Base-by-base conservation (phyloP, 1,140 invertebrate genomes). In the Pseudomyrmex concolor region DNA sequence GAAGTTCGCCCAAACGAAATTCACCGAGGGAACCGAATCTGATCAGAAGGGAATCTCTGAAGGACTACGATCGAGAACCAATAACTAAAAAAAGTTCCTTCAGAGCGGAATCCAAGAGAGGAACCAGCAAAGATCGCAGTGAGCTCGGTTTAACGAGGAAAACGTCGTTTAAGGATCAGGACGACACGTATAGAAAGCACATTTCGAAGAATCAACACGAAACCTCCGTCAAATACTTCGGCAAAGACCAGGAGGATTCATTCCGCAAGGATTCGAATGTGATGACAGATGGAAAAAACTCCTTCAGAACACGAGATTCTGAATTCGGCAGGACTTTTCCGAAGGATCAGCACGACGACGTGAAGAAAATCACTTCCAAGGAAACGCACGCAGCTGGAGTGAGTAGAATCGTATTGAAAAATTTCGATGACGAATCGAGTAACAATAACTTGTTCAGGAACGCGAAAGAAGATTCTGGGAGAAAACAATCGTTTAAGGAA, bases 1-100 rank as follows among this genome's bases (percentile, higher is more conserved):
- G 48, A 63, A 45, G 34, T 45, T 82, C 78, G 9, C 60, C 73
- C 1, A 34, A 54, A 7, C 48, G 74, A 67, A 55, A 51, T 9
- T 9, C 63, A 12, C 57, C 60, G 48, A 85, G 81, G 0, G 87
- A 88, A 2, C 12, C 50, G 2, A 59, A 45, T 19, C 22, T 88
- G 50, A 63, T 25, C 8, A 90, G 84, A 25, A 91, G 83, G 9
- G 86, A 78, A 7, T 90, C 89, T 12, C 66, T 85, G 0, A 90
- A 87, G 57, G 89, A 90, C 8, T 55, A 84, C 51, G 84, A 88
- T 54, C 83, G 57, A 17, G 88, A 84, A 34, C 76, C 76, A 19
- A 64, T 83, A n/a, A 51, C 73, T 3, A 85, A 89, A 25, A 90
- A 90, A 45, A 90, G 84, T 60, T 92, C 87, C 8, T 90, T 91